Conservation (phyloP, 2,797 vertebrate species). For the Rhynchotus rufescens region DNA sequence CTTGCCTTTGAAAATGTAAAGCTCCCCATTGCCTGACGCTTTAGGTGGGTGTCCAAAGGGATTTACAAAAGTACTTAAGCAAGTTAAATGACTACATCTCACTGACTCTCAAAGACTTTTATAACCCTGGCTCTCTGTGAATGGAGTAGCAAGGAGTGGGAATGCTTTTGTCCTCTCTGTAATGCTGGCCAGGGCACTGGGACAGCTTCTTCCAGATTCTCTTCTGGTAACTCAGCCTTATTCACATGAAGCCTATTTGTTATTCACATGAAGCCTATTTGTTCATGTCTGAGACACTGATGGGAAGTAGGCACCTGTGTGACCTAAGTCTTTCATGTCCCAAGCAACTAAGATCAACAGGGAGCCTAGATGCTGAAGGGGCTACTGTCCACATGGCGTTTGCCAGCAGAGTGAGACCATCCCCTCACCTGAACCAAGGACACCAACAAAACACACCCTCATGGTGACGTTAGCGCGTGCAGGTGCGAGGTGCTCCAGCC, state of each 20-base stretch:
- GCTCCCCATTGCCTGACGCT: slow-evolving; percentile 19
- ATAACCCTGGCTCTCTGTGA: slow-evolving; percentile 17
- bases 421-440: not conserved
- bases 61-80: slow-evolving; percentile 59
- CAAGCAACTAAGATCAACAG: not conserved
- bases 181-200: not conserved
- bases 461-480: accelerated
- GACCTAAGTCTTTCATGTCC: not conserved
- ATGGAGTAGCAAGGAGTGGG: not conserved
- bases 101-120: slow-evolving; percentile 28
- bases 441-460: not conserved
- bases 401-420: not conserved
- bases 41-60: slow-evolving; percentile 39
- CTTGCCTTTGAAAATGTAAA: slow-evolving; percentile 52
- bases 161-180: not conserved
- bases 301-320: not conserved
- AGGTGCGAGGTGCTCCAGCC: not conserved
- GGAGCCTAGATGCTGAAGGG: not conserved
- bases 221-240: not conserved
- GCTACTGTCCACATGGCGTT: not conserved
- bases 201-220: not conserved
- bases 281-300: not conserved
- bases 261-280: not conserved
- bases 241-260: not conserved
- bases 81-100: slow-evolving; percentile 49